Conservation (phyloP, 2,888 invertebrate species). For the Bombylius discolor region DNA sequence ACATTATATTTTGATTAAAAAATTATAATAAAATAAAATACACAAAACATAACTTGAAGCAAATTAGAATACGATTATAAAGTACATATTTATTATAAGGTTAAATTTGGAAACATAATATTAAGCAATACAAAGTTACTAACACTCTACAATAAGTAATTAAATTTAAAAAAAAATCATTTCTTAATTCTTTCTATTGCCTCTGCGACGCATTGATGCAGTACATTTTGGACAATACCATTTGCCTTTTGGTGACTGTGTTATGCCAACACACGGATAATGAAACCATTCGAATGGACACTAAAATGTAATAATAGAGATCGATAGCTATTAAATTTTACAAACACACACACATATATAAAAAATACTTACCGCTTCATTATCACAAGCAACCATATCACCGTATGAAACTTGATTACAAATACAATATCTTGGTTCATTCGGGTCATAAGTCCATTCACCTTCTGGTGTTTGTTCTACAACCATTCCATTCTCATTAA, state of each 20-base stretch:
- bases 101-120: too few relatives aligned
- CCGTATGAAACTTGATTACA: constrained; percentile 97
- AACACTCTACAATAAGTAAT: too few relatives aligned
- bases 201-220: constrained; percentile 70
- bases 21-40: too few relatives aligned
- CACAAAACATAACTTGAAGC: too few relatives aligned
- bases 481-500: constrained; percentile 28
- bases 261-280: constrained; percentile 93
- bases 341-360: background rate
- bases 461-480: constrained; percentile 43
- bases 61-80: too few relatives aligned
- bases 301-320: constrained; percentile 37
- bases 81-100: too few relatives aligned
- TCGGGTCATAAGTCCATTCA: constrained; percentile 90
- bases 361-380: constrained; percentile 65
- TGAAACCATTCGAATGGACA: constrained; percentile 99
- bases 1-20: too few relatives aligned
- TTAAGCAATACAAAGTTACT: too few relatives aligned
- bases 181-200: constrained; percentile 60
- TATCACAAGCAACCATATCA: constrained; percentile 99
- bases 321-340: too few relatives aligned
- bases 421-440: constrained; percentile 90
- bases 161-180: too few relatives aligned
- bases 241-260: constrained; percentile 92
- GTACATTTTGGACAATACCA: constrained; percentile 98